These are phyloP conservation scores for Spizaetus ornatus DNA, from an alignment of 2,113 vertebrate species.

Conservation along the genomic window DNA sequence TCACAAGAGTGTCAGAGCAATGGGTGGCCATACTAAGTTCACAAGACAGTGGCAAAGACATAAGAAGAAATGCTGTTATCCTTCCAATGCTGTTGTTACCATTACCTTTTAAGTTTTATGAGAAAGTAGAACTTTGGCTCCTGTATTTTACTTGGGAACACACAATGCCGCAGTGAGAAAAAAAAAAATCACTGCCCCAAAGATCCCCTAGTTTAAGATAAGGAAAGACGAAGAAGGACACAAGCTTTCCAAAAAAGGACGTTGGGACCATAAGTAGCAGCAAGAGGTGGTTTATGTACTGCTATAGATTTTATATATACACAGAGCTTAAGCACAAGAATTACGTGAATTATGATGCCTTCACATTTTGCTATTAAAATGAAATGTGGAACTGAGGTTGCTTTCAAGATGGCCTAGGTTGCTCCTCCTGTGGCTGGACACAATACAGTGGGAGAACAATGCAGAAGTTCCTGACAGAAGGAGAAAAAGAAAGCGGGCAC, in stretches of 20 bases:
- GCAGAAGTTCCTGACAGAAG: neutral
- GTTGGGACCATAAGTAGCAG: accelerated
- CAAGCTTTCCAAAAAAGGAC: neutral
- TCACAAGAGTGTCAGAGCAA: neutral
- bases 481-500: neutral
- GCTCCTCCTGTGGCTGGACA: neutral
- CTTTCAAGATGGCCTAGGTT: neutral
- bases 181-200: neutral
- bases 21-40: neutral
- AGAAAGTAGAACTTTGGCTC: neutral
- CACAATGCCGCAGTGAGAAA: neutral
- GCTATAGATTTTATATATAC: neutral
- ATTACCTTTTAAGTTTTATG: neutral
- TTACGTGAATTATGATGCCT: neutral
- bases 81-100: neutral
- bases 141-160: neutral
- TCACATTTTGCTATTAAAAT: neutral
- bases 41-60: neutral
- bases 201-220: neutral
- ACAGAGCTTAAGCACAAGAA: neutral
- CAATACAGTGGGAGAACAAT: neutral
- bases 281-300: neutral
- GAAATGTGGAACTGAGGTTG: neutral
- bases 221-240: neutral
- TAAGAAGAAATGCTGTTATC: neutral